Conservation (phyloP, 2,888 invertebrate genomes). For the Selenia dentaria region DNA sequence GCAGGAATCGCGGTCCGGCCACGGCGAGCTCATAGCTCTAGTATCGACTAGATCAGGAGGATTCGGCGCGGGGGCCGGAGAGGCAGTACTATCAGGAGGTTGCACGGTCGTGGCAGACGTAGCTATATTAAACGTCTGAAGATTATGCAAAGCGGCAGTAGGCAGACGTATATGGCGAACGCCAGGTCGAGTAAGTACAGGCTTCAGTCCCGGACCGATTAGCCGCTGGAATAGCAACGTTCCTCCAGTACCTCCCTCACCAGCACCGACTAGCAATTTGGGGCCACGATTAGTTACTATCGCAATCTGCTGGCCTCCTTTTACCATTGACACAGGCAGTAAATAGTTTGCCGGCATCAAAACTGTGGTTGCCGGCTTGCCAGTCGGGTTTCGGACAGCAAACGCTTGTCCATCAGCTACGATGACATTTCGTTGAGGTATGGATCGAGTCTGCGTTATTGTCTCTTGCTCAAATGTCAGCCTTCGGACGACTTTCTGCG, state of each 20-base stretch:
- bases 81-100: conserved; percentile 65
- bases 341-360: conserved; percentile 90
- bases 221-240: conserved; percentile 87
- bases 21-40: conserved; percentile 64
- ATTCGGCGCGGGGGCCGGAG: conserved; percentile 56
- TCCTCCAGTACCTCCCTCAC: conserved; percentile 83
- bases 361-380: conserved; percentile 86
- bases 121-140: conserved; percentile 69
- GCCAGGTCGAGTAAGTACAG: conserved; percentile 79
- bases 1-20: conserved; percentile 61
- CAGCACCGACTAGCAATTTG: conserved; percentile 74
- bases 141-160: conserved; percentile 71
- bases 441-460: conserved; percentile 52
- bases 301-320: conserved; percentile 89
- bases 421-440: conserved; percentile 83
- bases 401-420: conserved; percentile 87
- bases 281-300: conserved; percentile 89
- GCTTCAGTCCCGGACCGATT: conserved; percentile 86
- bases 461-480: conserved; percentile 75
- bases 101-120: conserved; percentile 52
- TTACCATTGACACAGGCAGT: conserved; percentile 88
- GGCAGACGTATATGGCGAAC: conserved; percentile 81
- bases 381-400: conserved; percentile 84
- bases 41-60: conserved; percentile 73
- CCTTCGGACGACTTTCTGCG: conserved; percentile 73